phyloP scores from a whole-genome alignment of 2,797 vertebrate genomes.

The Myoxocephalus aenaeus region DNA sequence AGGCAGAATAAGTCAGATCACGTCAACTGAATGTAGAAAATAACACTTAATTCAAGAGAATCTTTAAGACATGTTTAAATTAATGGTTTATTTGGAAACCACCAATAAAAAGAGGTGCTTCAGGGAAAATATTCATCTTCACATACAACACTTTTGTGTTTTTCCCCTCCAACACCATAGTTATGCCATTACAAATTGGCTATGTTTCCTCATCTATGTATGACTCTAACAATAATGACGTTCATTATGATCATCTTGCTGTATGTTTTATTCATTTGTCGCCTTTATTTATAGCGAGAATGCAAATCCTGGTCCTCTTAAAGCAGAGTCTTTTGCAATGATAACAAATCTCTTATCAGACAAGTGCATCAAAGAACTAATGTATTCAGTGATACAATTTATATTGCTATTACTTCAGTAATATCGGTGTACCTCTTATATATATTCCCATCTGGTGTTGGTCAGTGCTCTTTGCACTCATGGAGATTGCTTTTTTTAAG shows the following conservation, averaged over 20 bases:
- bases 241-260: slow-evolving; percentile 46
- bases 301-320: slow-evolving; percentile 8
- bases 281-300: slow-evolving; percentile 35
- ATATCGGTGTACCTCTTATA: neutral
- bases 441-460: neutral
- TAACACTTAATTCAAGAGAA: neutral
- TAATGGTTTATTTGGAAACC: neutral
- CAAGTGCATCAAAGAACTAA: neutral
- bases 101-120: neutral
- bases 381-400: neutral
- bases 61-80: neutral
- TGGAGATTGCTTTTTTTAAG: neutral
- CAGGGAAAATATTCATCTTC: neutral
- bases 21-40: neutral
- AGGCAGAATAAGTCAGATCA: neutral
- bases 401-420: neutral
- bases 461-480: neutral
- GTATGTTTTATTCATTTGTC: slow-evolving; percentile 53
- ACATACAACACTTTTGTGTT: neutral
- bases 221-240: slow-evolving; percentile 15
- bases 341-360: neutral
- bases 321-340: slow-evolving; percentile 35
- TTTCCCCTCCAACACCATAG: too few species aligned
- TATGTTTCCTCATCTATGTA: slow-evolving; percentile 3
- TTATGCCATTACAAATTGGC: neutral